Percentiles rank a stretch among this genome's conserved stretches.
Evolutionary conservation across 2,888 invertebrate species (phyloP).

Genomic region (Drosophila setosimentum): DNA sequence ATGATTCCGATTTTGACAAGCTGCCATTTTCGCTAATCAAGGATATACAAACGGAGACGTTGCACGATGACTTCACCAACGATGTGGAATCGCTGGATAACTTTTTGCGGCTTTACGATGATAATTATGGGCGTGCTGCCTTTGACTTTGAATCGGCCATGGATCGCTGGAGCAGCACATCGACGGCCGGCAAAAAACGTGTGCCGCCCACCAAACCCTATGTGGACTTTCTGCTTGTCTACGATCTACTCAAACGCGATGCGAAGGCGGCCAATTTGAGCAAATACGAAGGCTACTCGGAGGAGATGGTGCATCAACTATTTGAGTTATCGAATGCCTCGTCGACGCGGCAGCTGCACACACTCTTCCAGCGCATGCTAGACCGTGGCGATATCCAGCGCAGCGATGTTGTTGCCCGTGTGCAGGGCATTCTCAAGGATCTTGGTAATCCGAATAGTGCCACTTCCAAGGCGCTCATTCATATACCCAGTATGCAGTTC

Average conservation of each 20-base stretch:
- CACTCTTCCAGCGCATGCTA: constrained; percentile 82
- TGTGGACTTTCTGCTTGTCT: constrained; percentile 84
- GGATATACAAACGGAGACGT: constrained; percentile 82
- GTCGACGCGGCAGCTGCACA: constrained; percentile 83
- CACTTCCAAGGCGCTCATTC: constrained; percentile 79
- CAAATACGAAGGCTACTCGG: constrained; percentile 84
- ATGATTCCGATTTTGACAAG: constrained; percentile 77
- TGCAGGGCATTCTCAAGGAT: constrained; percentile 83
- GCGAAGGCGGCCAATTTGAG: constrained; percentile 84
- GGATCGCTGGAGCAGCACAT: constrained; percentile 82
- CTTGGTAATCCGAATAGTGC: constrained; percentile 79
- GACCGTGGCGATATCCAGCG: constrained; percentile 82
- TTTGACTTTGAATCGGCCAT: constrained; percentile 78
- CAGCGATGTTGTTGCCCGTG: constrained; percentile 83
- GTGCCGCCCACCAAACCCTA: constrained; percentile 85
- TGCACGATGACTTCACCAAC: constrained; percentile 81
- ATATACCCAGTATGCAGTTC: constrained; percentile 84
- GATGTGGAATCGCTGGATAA: constrained; percentile 84
- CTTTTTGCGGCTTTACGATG: constrained; percentile 84
- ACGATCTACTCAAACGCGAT: constrained; percentile 85
- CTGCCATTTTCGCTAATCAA: constrained; percentile 82
- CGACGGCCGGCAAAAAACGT: constrained; percentile 84
- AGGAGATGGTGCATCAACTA: constrained; percentile 80
- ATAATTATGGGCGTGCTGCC: constrained; percentile 82
- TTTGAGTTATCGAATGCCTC: constrained; percentile 81